phyloP scores from a whole-genome alignment of 2,797 vertebrate species.

The Erithacus rubecula region DNA sequence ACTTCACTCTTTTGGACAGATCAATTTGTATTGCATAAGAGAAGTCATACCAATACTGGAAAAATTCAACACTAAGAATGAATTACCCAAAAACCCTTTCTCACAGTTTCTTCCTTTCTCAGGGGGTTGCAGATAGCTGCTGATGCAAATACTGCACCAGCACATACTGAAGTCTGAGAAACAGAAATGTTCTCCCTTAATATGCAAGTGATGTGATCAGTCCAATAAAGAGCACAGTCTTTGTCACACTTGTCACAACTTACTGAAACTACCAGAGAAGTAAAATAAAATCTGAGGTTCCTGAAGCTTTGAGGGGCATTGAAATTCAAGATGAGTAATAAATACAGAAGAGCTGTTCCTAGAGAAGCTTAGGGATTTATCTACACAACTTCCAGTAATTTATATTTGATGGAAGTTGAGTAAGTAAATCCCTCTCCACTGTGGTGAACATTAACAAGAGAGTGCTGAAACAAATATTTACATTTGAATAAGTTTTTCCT shows the following conservation, averaged over 20 bases:
- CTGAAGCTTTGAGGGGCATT: background rate
- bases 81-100: background rate
- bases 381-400: background rate
- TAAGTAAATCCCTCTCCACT: background rate
- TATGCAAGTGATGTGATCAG: background rate
- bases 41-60: background rate
- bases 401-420: constrained; percentile 31
- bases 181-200: background rate
- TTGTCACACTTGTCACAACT: background rate
- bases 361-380: constrained; percentile 21
- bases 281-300: constrained; percentile 12
- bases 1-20: background rate
- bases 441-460: background rate
- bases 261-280: background rate
- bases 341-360: constrained; percentile 17
- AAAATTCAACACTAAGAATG: background rate
- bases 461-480: constrained; percentile 36
- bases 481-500: background rate
- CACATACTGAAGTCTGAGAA: background rate
- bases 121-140: background rate
- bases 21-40: background rate
- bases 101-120: background rate
- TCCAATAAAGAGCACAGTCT: background rate
- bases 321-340: constrained; percentile 48
- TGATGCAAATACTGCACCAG: background rate